Evolutionary conservation across 2,888 invertebrate genomes (phyloP).

Genomic region (Agriopis leucophaearia): DNA sequence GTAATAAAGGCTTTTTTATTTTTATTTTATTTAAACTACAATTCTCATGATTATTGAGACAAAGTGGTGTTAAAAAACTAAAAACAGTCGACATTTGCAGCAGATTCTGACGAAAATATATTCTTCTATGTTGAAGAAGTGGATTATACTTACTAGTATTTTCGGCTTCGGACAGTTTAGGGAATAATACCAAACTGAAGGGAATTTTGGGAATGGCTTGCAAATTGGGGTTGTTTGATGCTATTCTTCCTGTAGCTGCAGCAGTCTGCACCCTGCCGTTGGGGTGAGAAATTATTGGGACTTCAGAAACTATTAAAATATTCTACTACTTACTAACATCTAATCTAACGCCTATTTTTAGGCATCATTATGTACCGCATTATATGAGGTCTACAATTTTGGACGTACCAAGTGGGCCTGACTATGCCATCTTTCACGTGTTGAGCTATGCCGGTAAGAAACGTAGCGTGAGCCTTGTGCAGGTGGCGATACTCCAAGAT

Average conservation of each 20-base stretch:
- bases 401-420: conserved; percentile 70
- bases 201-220: conserved; percentile 81
- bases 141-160: conserved; percentile 45
- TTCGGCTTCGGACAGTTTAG: conserved; percentile 50
- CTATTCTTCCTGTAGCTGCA: conserved; percentile 81
- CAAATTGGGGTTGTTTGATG: conserved; percentile 78
- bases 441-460: conserved; percentile 73
- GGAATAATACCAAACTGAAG: conserved; percentile 62
- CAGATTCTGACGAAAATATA: no score
- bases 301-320: no score
- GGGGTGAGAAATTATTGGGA: not conserved
- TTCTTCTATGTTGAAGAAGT: not conserved
- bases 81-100: no score
- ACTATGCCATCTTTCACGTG: conserved; percentile 70
- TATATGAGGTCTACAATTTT: not conserved
- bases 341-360: not conserved
- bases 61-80: no score
- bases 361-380: no score
- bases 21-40: no score
- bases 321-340: no score
- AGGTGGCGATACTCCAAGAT: conserved; percentile 79
- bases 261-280: conserved; percentile 75
- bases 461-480: conserved; percentile 81
- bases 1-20: no score
- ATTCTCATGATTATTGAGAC: no score